Evolutionary conservation across 2,113 vertebrate species (phyloP), one percentile per base, ranked within the genome.

Genomic region (Panthera tigris): DNA sequence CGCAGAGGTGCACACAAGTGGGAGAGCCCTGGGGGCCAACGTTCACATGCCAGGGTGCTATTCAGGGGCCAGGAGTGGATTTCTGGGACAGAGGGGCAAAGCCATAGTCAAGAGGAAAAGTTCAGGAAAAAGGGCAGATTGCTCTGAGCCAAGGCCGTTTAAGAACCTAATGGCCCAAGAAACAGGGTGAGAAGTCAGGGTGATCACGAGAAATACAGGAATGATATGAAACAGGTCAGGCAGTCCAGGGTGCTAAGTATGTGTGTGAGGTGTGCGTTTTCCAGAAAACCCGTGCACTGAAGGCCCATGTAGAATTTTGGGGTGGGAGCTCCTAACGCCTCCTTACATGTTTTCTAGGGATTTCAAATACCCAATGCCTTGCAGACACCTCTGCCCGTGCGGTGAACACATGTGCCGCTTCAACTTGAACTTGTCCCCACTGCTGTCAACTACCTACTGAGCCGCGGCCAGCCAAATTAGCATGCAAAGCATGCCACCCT

Each of bases 141-240:
- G 11, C 36, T 82, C 13, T 65, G 65, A 89, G 41, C 39, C 86
- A 63, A 7, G 57, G 82, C 23, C 21, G 52, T 29, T 9, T 52
- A 9, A 79, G n/a, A 79, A 41, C 74, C 68, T n/a, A 79, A 66
- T 3, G 31, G 55, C 7, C 5, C 11, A 52, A 39, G 18, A 31
- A 79, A 27, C 7, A 23, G 41, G 18, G 6, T 15, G 50, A 73
- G 57, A 89, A 36, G 33, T 39, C 39, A 7, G 5, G 39, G 2
- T 2, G 76, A 5, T 74, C 63, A 29, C n/a, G 41, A 50, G 55
- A 79, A 78, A 87, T 9, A 45, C 7, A 7, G 14, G 45, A 86
- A 41, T 0, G 5, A n/a, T 14, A 21, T 1, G 7, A 36, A 10
- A 10, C 10, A 19, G 15, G n/a, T 8, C 5, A 4, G 31, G 45